These are phyloP conservation scores for Cerceris ruficornis DNA, from an alignment of 2,888 invertebrate genomes.

Conservation along the genomic window DNA sequence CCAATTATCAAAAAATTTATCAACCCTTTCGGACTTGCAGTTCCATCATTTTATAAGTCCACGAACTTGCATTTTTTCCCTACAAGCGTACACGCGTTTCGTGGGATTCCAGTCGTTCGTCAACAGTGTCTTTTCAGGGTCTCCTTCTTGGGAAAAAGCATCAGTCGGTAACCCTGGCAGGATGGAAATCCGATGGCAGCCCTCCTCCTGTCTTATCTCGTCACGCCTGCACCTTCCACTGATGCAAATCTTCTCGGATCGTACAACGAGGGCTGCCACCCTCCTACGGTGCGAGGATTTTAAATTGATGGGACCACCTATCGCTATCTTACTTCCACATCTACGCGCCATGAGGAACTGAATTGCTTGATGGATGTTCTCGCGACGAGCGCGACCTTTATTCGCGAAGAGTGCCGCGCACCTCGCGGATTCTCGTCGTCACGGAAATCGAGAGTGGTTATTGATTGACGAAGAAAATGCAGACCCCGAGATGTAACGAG, in stretches of 20 bases:
- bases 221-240: conserved; percentile 62
- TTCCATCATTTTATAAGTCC: too few species aligned
- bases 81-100: conserved; percentile 1
- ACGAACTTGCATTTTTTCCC: conserved; percentile 11
- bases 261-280: conserved; percentile 36
- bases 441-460: neutral
- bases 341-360: conserved; percentile 40
- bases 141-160: conserved; percentile 8
- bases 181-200: conserved; percentile 53
- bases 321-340: conserved; percentile 54
- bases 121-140: conserved; percentile 20
- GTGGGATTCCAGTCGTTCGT: conserved; percentile 8
- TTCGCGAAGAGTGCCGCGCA: conserved; percentile 6
- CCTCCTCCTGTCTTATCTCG: conserved; percentile 64
- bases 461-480: neutral
- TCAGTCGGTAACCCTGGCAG: conserved; percentile 36
- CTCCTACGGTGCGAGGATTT: conserved; percentile 56
- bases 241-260: conserved; percentile 61
- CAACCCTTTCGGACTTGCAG: too few species aligned
- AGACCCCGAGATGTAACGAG: neutral
- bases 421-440: neutral
- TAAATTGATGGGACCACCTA: conserved; percentile 65
- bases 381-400: conserved; percentile 44
- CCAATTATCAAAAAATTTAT: too few species aligned
- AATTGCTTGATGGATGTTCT: conserved; percentile 61